phyloP scores from a whole-genome alignment of 37 sponge, comb jelly and placozoan species.

The Halisarca cf. caerulea region DNA sequence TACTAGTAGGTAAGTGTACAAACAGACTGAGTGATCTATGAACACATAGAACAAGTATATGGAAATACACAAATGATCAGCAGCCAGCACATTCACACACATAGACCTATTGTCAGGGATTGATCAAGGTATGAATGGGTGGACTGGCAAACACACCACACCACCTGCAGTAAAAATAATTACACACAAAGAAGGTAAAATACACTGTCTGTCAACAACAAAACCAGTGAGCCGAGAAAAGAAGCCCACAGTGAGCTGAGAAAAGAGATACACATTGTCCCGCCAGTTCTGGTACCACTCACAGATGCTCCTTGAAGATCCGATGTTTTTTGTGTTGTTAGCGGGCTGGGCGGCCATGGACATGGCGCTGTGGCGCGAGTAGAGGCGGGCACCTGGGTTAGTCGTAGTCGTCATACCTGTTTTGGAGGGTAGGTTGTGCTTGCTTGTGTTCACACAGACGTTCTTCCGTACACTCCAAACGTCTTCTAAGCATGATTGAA shows the following conservation, averaged over 20 bases:
- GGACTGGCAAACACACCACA: too few relatives aligned
- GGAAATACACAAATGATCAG: too few relatives aligned
- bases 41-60: too few relatives aligned
- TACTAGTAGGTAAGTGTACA: too few relatives aligned
- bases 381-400: background rate
- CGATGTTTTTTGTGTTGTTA: background rate
- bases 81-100: too few relatives aligned
- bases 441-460: constrained; percentile 31
- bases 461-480: constrained; percentile 78
- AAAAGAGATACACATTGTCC: background rate
- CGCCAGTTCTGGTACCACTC: background rate
- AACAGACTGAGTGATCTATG: too few relatives aligned
- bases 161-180: too few relatives aligned
- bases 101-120: too few relatives aligned
- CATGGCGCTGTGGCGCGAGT: constrained; percentile 15
- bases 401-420: background rate
- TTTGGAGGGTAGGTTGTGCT: background rate
- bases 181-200: too few relatives aligned
- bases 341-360: constrained; percentile 4
- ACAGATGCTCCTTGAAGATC: constrained; percentile 6
- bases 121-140: too few relatives aligned
- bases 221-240: too few relatives aligned
- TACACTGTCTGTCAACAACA: too few relatives aligned
- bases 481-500: constrained; percentile 65
- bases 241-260: background rate